Evolutionary conservation across 2,888 invertebrate genomes (phyloP).

Genomic region (Harpagoxenus sublaevis): DNA sequence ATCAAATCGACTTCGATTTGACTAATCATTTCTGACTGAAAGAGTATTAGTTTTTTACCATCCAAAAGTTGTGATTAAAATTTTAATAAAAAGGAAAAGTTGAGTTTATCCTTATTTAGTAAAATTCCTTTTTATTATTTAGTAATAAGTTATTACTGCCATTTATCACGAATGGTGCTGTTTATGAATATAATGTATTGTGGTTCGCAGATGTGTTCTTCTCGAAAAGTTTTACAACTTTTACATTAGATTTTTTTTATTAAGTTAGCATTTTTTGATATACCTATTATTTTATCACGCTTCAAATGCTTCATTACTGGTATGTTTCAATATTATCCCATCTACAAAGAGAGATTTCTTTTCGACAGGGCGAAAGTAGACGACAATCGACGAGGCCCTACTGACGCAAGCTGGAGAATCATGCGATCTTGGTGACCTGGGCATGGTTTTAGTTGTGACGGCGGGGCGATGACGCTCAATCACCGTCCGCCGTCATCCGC

Average conservation of each 20-base stretch:
- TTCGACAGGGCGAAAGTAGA: background rate
- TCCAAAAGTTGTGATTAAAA: background rate
- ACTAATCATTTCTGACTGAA: no score
- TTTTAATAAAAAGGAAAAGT: background rate
- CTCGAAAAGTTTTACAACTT: background rate
- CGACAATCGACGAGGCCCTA: conserved; percentile 1
- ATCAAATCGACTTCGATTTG: no score
- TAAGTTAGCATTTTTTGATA: background rate
- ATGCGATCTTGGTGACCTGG: conserved; percentile 70
- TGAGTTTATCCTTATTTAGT: background rate
- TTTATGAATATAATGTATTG: background rate
- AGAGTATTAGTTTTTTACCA: no score
- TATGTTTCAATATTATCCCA: background rate
- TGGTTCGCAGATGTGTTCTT: background rate
- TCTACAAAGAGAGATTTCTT: background rate
- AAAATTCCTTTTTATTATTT: background rate
- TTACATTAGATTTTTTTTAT: background rate
- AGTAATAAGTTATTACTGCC: background rate
- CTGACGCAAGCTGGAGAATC: conserved; percentile 40
- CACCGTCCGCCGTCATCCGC: conserved; percentile 81
- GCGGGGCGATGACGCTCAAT: conserved; percentile 85
- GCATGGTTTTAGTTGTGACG: conserved; percentile 84
- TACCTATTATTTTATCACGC: background rate
- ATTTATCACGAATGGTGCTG: background rate
- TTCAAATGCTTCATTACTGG: no score